Base-by-base conservation (phyloP, 2,797 vertebrate species). In the Halcyon smyrnensis region DNA sequence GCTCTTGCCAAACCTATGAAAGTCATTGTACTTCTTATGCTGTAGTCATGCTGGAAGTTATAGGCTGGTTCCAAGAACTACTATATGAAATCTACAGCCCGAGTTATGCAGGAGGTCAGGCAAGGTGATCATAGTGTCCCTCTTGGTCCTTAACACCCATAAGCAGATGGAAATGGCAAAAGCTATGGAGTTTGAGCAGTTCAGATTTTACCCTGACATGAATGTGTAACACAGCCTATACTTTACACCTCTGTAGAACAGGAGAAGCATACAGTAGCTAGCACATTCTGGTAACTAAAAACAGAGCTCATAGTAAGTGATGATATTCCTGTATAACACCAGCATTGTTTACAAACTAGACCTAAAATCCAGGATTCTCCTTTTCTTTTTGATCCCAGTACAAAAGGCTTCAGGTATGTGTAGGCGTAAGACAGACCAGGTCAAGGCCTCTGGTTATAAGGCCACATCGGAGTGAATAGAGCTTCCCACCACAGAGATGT, bases 41-140 rank as follows among this genome's bases (percentile, higher is more conserved):
- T 37, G 11, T 6, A 76, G 2, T 12, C 65, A 15, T 56, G 18
- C 64, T 81, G 21, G 16, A 87, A 89, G 27, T 23, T 39, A 76
- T 0, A 46, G n/a, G 15, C 32, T 65, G 27, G 37, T 57, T 62
- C 32, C 30, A 65, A 48, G 28, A 76, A n/a, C 30, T 28, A n/a
- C 20, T 27, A 3, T 0, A 0, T 12, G 27, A 36, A 78, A 43
- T 25, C 32, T 36, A 8, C 2, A 4, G 12, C 6, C 53, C 80
- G 23, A 89, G 45, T 48, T 89, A 71, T 43, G 43, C 48, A 48
- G 75, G 45, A 91, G 84, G 82, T 91, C 87, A 94, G 92, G 77
- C 65, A 76, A 65, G 18, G 68, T 90, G 74, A 89, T 80, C 68
- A 54, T 93, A 37, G 28, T 2, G 8, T 9, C 41, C 25, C 43